Conservation (phyloP, 2,797 vertebrate species). For the Acipenser ruthenus region DNA sequence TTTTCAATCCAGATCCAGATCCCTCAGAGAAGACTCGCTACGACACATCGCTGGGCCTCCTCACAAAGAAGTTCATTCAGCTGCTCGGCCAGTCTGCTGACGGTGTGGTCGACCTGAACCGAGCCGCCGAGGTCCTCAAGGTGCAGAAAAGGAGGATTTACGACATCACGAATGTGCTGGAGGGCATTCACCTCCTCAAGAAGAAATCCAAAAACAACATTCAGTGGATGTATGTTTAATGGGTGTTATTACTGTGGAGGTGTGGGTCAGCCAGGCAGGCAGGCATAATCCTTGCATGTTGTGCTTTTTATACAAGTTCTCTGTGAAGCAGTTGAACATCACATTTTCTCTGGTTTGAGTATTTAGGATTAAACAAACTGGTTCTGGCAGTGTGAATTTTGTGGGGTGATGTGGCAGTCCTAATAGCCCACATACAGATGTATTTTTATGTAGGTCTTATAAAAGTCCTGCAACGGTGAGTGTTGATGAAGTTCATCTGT, state of each 20-base stretch:
- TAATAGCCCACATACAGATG: too few relatives aligned
- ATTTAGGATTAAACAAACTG: too few relatives aligned
- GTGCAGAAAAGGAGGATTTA: conserved; percentile 85
- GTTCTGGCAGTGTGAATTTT: too few relatives aligned
- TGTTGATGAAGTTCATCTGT: too few relatives aligned
- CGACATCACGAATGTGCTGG: conserved; percentile 90
- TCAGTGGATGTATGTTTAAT: conserved; percentile 81
- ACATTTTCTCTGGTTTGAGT: not conserved
- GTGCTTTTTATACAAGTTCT: not conserved
- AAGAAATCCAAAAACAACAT: conserved; percentile 89
- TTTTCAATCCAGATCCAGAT: conserved; percentile 61
- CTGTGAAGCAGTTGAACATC: not conserved
- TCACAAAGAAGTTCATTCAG: conserved; percentile 82
- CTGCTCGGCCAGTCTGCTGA: conserved; percentile 66
- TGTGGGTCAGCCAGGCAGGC: too few relatives aligned
- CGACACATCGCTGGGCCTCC: conserved; percentile 76
- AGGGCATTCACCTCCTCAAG: conserved; percentile 85
- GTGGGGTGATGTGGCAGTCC: too few relatives aligned
- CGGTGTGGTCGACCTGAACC: conserved; percentile 80
- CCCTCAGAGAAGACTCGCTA: conserved; percentile 77
- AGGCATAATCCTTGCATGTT: too few relatives aligned
- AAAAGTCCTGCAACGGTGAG: too few relatives aligned
- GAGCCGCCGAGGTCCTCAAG: conserved; percentile 67
- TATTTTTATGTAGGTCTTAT: too few relatives aligned
- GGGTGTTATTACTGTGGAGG: too few relatives aligned